These are phyloP conservation scores for Nipponacmea schrenckii DNA, from an alignment of 2,888 invertebrate genomes.

Conservation along the genomic window DNA sequence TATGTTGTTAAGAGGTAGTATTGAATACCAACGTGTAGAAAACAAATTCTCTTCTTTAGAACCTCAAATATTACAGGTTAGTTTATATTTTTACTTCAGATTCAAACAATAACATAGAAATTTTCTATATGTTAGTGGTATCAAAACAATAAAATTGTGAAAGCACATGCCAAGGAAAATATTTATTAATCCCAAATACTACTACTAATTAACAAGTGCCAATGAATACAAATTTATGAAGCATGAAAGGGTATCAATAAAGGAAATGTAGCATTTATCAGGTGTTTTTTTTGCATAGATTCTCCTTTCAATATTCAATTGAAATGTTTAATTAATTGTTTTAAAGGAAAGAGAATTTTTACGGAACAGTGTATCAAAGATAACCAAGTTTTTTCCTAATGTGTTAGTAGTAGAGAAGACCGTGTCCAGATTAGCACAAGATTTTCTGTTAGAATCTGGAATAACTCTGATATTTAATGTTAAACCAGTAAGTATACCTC, in stretches of 20 bases:
- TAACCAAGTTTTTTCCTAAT: slow-evolving; percentile 79
- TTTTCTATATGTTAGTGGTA: not conserved
- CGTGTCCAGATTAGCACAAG: slow-evolving; percentile 85
- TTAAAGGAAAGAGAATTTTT: slow-evolving; percentile 66
- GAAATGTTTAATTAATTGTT: not conserved
- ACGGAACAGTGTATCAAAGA: slow-evolving; percentile 80
- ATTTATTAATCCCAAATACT: too few relatives aligned
- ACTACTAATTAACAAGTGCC: too few relatives aligned
- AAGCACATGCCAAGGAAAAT: too few relatives aligned
- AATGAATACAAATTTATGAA: too few relatives aligned
- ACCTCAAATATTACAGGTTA: slow-evolving; percentile 89
- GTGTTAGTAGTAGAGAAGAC: slow-evolving; percentile 90
- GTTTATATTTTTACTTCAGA: not conserved
- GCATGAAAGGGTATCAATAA: too few relatives aligned
- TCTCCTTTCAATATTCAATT: too few relatives aligned
- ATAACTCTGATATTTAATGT: slow-evolving; percentile 91
- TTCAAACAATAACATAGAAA: not conserved
- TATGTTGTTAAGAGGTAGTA: slow-evolving; percentile 85
- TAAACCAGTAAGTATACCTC: slow-evolving; percentile 72
- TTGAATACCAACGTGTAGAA: slow-evolving; percentile 91
- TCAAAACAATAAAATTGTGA: too few relatives aligned
- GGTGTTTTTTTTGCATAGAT: too few relatives aligned
- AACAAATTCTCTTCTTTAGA: slow-evolving; percentile 93
- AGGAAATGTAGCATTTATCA: too few relatives aligned
- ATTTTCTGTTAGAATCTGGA: slow-evolving; percentile 80